Percentiles rank a stretch among this genome's conserved stretches.
Evolutionary conservation across 23 tunicate species (phyloP).

Genomic region (Phallusia fumigata): DNA sequence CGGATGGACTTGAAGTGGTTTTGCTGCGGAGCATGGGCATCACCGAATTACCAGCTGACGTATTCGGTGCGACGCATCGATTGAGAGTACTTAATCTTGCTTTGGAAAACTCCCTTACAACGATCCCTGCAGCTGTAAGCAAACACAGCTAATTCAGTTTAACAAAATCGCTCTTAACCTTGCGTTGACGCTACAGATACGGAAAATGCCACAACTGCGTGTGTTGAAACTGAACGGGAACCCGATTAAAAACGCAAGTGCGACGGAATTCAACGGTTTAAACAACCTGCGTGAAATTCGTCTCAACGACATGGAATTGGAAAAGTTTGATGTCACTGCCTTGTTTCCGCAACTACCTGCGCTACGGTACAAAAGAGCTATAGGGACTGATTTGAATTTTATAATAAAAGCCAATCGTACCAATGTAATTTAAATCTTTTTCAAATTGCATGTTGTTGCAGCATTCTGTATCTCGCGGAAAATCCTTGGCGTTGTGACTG

Average conservation of each 20-base stretch:
- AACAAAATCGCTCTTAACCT: neutral
- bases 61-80: constrained; percentile 22
- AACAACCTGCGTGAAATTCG: constrained; percentile 51
- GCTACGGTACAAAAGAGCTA: constrained; percentile 49
- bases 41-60: constrained; percentile 30
- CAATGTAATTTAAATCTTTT: no score
- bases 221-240: constrained; percentile 50
- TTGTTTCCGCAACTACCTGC: constrained; percentile 60
- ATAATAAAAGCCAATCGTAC: no score
- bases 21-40: constrained; percentile 44
- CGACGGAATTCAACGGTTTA: constrained; percentile 38
- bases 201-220: constrained; percentile 43
- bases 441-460: neutral
- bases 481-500: constrained; percentile 84
- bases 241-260: constrained; percentile 31
- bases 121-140: constrained; percentile 60
- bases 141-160: neutral
- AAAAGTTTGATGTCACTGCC: constrained; percentile 46
- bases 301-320: constrained; percentile 55
- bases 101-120: constrained; percentile 40
- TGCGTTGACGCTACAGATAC: constrained; percentile 15
- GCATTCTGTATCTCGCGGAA: constrained; percentile 44
- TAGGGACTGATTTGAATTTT: neutral
- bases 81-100: constrained; percentile 47
- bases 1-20: constrained; percentile 50